These are phyloP conservation scores for Meliscaeva auricollis DNA, from an alignment of 2,888 invertebrate species.

Conservation along the genomic window DNA sequence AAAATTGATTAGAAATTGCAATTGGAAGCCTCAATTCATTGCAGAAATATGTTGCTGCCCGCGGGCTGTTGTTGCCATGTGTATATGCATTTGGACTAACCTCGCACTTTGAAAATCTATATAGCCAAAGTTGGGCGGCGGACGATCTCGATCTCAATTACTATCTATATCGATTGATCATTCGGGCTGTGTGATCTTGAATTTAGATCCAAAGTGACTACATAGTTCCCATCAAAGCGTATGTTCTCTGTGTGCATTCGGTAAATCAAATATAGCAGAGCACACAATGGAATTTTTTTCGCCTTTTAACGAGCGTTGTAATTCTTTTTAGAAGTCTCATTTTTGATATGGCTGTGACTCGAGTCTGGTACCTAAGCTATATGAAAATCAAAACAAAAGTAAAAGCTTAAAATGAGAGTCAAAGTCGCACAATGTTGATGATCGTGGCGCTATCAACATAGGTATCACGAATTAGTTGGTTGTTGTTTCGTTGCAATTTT, in stretches of 20 bases:
- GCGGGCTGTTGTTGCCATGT: slow-evolving; percentile 18
- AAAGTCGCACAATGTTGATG: not conserved
- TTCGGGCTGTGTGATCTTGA: slow-evolving; percentile 71
- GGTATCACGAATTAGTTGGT: not conserved
- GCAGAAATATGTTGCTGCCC: slow-evolving; percentile 58
- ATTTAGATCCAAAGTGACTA: slow-evolving; percentile 56
- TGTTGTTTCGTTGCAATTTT: not conserved
- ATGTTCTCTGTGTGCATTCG: not conserved
- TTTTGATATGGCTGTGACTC: not conserved
- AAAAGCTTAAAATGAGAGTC: not conserved
- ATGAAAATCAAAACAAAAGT: slow-evolving; percentile 8
- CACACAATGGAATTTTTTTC: slow-evolving; percentile 55
- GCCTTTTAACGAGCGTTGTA: slow-evolving; percentile 19
- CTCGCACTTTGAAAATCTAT: slow-evolving; percentile 59
- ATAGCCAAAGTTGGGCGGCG: slow-evolving; percentile 70
- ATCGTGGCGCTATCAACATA: not conserved
- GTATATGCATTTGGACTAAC: slow-evolving; percentile 47
- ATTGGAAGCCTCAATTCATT: slow-evolving; percentile 67
- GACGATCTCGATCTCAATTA: slow-evolving; percentile 61
- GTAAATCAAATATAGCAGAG: slow-evolving; percentile 6
- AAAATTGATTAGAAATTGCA: slow-evolving; percentile 68
- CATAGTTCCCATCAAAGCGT: slow-evolving; percentile 45
- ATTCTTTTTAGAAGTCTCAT: not conserved
- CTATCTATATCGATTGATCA: slow-evolving; percentile 66
- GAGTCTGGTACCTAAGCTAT: not conserved